These are phyloP conservation scores for Melanotaenia duboulayi DNA, from an alignment of 2,113 vertebrate species.

Conservation along the genomic window DNA sequence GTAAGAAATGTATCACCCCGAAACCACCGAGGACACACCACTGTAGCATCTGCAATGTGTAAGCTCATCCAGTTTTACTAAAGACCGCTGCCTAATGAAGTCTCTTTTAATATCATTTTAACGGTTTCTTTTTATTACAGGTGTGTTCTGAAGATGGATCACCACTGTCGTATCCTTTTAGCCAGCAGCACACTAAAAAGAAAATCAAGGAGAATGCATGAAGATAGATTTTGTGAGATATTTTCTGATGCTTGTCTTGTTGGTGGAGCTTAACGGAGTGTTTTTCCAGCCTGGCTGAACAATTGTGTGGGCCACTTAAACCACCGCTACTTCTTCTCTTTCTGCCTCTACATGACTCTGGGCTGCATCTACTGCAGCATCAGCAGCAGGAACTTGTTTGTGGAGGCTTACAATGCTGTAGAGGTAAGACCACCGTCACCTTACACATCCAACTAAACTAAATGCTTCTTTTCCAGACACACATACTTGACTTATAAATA, in stretches of 20 bases:
- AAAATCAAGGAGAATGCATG: neutral
- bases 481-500: no score
- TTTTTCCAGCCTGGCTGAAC: slow-evolving; percentile 92
- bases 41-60: slow-evolving; percentile 98
- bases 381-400: slow-evolving; percentile 90
- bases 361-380: slow-evolving; percentile 97
- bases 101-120: neutral
- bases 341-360: slow-evolving; percentile 97
- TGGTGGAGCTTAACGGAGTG: slow-evolving; percentile 54
- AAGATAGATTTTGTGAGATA: neutral
- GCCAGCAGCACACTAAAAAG: no score
- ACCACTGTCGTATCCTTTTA: slow-evolving; percentile 99
- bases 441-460: no score
- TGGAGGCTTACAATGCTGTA: slow-evolving; percentile 90
- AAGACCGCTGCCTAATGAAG: neutral
- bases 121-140: slow-evolving; percentile 72
- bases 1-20: slow-evolving; percentile 95
- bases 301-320: slow-evolving; percentile 98
- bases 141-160: slow-evolving; percentile 98
- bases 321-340: slow-evolving; percentile 98
- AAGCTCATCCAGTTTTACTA: slow-evolving; percentile 24
- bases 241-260: neutral
- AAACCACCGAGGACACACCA: slow-evolving; percentile 96
- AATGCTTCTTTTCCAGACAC: no score
- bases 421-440: slow-evolving; percentile 85